Conservation (phyloP, 1,140 invertebrate species). For the Planococcus citri region DNA sequence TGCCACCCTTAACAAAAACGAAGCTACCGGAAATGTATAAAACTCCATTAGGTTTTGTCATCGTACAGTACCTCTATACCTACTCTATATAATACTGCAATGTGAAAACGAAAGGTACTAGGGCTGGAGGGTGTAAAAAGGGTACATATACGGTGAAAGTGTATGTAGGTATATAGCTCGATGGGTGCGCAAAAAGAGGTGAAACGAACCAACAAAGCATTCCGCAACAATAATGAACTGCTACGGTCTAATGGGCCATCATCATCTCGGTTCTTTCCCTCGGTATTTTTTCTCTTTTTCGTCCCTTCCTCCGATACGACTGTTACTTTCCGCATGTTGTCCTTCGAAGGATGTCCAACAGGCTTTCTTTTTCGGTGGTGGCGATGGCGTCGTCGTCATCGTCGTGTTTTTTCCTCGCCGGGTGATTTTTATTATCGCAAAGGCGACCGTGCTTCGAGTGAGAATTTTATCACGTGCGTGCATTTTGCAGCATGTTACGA, state of each 20-base stretch:
- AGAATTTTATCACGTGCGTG: slow-evolving; percentile 6
- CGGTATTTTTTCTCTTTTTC: not conserved
- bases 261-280: not conserved
- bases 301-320: too few species aligned
- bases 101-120: not conserved
- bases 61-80: too few species aligned
- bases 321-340: not conserved
- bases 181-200: too few species aligned
- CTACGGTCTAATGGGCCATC: slow-evolving; percentile 1
- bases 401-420: not conserved
- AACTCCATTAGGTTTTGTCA: not conserved
- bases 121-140: too few species aligned
- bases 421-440: not conserved
- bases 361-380: not conserved
- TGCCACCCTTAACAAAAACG: not conserved
- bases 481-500: not conserved
- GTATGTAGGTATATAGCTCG: too few species aligned
- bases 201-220: not conserved
- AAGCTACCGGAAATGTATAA: not conserved
- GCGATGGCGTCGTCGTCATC: not conserved
- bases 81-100: too few species aligned
- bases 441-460: not conserved
- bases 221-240: slow-evolving; percentile 1
- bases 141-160: not conserved
- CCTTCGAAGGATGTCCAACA: not conserved